Percentiles rank a stretch among this genome's conserved stretches.
Evolutionary conservation across 1,140 invertebrate species (phyloP).

Genomic region (Aricia agestis): DNA sequence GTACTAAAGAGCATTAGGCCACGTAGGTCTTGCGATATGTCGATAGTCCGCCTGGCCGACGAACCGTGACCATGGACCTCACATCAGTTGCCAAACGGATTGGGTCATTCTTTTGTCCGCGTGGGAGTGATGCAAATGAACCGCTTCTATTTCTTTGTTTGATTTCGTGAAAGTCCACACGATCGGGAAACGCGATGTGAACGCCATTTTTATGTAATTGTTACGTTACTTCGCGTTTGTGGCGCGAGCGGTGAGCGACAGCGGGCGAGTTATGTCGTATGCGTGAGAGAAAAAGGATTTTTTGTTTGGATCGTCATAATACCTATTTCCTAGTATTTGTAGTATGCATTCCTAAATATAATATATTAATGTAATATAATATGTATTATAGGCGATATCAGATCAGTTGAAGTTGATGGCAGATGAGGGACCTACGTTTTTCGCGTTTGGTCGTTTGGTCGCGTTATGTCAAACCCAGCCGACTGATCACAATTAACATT

Average conservation of each 20-base stretch:
- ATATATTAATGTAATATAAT: too few species aligned
- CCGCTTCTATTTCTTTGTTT: slow-evolving; percentile 74
- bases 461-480: too few species aligned
- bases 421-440: too few species aligned
- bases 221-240: slow-evolving; percentile 53
- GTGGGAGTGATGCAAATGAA: slow-evolving; percentile 74
- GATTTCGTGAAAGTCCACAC: slow-evolving; percentile 75
- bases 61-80: slow-evolving; percentile 62
- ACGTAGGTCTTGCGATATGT: background rate
- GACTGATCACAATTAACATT: too few species aligned
- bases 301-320: background rate
- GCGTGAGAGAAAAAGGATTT: background rate
- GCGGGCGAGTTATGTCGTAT: slow-evolving; percentile 8
- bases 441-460: too few species aligned
- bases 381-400: too few species aligned
- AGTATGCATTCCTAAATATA: too few species aligned
- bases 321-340: too few species aligned
- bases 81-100: slow-evolving; percentile 66
- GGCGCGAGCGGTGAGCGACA: slow-evolving; percentile 35
- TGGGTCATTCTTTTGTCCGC: slow-evolving; percentile 72
- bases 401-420: too few species aligned
- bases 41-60: slow-evolving; percentile 17
- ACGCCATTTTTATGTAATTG: slow-evolving; percentile 75
- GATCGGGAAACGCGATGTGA: slow-evolving; percentile 73
- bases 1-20: too few species aligned